Percentiles rank a stretch among this genome's conserved stretches.
Conservation (phyloP, 2,797 vertebrate genomes). For the Xenopus petersii region DNA sequence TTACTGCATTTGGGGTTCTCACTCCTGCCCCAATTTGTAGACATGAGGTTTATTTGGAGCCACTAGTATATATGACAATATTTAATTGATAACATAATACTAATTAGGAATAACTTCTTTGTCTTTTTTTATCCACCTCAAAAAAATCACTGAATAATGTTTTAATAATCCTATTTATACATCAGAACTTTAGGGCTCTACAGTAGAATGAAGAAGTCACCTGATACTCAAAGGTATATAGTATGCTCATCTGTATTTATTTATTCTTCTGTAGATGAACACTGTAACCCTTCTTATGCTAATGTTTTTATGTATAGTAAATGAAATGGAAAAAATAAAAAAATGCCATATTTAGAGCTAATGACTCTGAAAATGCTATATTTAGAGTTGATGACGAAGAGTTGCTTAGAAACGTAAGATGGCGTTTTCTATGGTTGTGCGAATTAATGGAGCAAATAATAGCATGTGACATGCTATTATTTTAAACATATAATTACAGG, state of each 20-base stretch:
- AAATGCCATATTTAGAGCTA: too few species aligned
- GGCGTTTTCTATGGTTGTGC: constrained; percentile 2
- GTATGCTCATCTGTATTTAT: neutral
- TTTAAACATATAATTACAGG: constrained; percentile 44
- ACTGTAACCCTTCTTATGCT: neutral
- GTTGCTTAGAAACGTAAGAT: constrained; percentile 17
- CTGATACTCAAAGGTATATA: neutral
- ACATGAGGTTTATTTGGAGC: too few species aligned
- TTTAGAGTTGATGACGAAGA: constrained; percentile 2
- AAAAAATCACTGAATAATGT: too few species aligned
- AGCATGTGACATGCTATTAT: constrained; percentile 34
- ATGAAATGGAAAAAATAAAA: neutral
- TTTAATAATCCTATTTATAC: too few species aligned
- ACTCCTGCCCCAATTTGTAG: too few species aligned
- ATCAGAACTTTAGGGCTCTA: too few species aligned
- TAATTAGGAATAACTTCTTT: too few species aligned
- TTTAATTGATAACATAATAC: too few species aligned
- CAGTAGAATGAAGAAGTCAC: too few species aligned
- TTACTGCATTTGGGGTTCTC: too few species aligned
- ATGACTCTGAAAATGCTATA: neutral
- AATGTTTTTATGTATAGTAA: neutral
- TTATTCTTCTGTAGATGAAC: neutral
- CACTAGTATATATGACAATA: too few species aligned
- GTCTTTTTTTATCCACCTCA: too few species aligned
- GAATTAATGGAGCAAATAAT: constrained; percentile 42